phyloP scores from a whole-genome alignment of 2,797 vertebrate genomes.

The Gouania willdenowi region DNA sequence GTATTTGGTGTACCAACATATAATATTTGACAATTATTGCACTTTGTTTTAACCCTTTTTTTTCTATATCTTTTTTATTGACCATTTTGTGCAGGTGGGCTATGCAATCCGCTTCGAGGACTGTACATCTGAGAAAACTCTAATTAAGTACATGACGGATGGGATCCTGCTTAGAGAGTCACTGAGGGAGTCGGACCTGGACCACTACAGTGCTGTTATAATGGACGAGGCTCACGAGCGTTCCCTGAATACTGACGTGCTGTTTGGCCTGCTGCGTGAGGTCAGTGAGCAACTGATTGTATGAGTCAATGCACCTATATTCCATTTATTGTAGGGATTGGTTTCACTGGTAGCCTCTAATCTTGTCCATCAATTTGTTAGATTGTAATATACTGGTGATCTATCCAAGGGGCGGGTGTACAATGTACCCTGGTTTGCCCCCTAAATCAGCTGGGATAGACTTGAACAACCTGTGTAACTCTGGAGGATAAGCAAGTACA shows the following conservation, averaged over 20 bases:
- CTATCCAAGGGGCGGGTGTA: too few relatives aligned
- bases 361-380: too few relatives aligned
- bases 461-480: too few relatives aligned
- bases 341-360: too few relatives aligned
- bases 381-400: too few relatives aligned
- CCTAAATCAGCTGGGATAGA: too few relatives aligned
- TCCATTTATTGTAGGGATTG: neutral
- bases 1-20: too few relatives aligned
- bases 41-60: neutral
- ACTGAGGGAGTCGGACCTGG: conserved; percentile 91
- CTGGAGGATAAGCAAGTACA: too few relatives aligned
- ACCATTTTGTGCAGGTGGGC: conserved; percentile 78
- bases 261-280: conserved; percentile 94
- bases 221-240: conserved; percentile 98
- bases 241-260: conserved; percentile 94
- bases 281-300: conserved; percentile 54
- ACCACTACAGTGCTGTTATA: conserved; percentile 97
- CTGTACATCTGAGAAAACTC: conserved; percentile 92
- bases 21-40: too few relatives aligned
- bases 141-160: conserved; percentile 99
- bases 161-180: conserved; percentile 96
- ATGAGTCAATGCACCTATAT: neutral
- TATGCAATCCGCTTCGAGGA: conserved; percentile 99
- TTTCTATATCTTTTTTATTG: neutral
- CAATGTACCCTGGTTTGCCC: too few relatives aligned